A percentile compares a stretch with the other conserved stretches of the same genome.
phyloP scores from a whole-genome alignment of 2,888 invertebrate genomes.

The Cephus pulcher region DNA sequence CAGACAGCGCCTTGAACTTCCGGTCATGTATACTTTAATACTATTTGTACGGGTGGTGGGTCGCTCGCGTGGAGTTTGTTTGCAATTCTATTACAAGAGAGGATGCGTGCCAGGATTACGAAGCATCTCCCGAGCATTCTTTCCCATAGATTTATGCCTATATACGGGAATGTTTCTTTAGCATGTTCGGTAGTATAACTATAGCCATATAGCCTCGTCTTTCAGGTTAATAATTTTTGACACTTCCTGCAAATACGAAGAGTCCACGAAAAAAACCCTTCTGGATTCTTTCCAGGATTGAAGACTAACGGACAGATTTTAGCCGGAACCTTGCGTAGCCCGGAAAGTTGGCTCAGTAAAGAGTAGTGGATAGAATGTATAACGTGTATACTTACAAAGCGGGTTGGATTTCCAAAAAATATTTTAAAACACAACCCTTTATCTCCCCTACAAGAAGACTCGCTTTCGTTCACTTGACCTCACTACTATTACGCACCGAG shows the following conservation, averaged over 20 bases:
- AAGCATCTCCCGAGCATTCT: background rate
- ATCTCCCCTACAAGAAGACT: background rate
- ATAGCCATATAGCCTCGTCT: too few relatives aligned
- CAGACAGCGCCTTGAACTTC: constrained; percentile 10
- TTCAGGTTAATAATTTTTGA: background rate
- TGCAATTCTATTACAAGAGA: constrained; percentile 19
- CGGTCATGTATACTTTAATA: constrained; percentile 19
- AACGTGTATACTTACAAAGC: background rate
- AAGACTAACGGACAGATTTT: background rate
- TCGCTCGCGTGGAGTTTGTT: constrained; percentile 10
- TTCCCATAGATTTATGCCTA: background rate
- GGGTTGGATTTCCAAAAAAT: background rate
- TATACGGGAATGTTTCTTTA: background rate
- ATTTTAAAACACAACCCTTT: background rate
- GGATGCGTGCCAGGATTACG: constrained; percentile 16
- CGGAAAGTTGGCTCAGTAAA: background rate
- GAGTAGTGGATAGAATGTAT: background rate
- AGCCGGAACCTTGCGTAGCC: background rate
- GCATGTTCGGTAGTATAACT: too few relatives aligned
- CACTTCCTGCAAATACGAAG: background rate
- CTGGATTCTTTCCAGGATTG: background rate
- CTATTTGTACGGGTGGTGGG: constrained; percentile 9
- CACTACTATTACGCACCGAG: background rate
- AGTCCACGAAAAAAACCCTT: background rate
- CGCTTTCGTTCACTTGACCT: background rate